These are phyloP conservation scores for Amorpha juglandis DNA, from an alignment of 2,888 invertebrate genomes.

Conservation along the genomic window DNA sequence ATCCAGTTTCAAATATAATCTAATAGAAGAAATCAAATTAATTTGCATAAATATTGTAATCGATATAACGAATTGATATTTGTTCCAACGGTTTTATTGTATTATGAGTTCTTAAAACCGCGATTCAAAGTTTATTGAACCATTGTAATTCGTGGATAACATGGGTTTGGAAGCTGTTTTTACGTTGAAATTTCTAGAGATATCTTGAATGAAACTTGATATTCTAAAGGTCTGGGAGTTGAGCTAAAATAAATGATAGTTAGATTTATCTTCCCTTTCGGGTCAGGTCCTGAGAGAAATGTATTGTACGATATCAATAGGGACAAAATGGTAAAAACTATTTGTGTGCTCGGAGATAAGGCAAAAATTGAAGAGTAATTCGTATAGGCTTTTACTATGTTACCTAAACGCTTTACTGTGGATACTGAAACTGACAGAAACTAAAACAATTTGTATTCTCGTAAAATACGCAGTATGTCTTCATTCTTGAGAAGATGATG, in stretches of 20 bases:
- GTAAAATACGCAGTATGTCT: not conserved
- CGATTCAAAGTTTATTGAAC: slow-evolving; percentile 7
- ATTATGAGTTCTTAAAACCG: not conserved
- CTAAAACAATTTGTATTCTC: not conserved
- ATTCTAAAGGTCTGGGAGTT: not conserved
- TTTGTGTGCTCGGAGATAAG: slow-evolving; percentile 13
- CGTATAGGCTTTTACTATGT: not conserved
- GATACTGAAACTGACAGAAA: not conserved
- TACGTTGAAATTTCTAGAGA: not conserved
- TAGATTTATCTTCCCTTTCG: slow-evolving; percentile 15
- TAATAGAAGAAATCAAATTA: not conserved
- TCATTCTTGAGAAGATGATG: not conserved
- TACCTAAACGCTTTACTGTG: not conserved
- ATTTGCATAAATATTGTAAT: not conserved
- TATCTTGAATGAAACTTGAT: slow-evolving; percentile 1
- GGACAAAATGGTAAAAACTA: slow-evolving; percentile 12
- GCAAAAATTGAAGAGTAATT: not conserved
- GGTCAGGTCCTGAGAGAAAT: not conserved
- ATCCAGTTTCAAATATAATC: not conserved
- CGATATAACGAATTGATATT: not conserved
- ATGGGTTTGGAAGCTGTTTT: not conserved
- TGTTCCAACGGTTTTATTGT: not conserved
- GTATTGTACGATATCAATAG: slow-evolving; percentile 14
- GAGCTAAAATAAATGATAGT: slow-evolving; percentile 8
- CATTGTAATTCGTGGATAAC: not conserved